Evolutionary conservation across 2,797 vertebrate species (phyloP), one percentile per base, ranked within the genome.

Genomic region (Pseudochromis fuscus): DNA sequence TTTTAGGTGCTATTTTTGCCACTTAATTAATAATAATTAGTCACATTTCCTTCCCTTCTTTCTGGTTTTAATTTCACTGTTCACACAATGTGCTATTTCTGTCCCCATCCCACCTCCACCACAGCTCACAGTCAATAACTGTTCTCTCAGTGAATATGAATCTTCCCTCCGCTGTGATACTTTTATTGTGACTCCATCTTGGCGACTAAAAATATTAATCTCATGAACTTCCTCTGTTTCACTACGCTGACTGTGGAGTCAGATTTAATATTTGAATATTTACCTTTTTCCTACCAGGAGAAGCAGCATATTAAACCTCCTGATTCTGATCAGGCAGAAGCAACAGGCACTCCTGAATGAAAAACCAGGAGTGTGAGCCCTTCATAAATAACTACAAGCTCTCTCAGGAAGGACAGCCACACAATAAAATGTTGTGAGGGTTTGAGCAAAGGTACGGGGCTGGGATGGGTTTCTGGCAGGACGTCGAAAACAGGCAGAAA

Each of bases 371-470:
- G 27, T 8, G 13, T 1, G 50, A 58, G 62, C 25, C 67, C 60
- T 52, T 57, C 59, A 83, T 81, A 84, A 83, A 86, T 81, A 79
- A 57, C 72, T 25, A 77, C 67, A 56, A 75, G 72, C 68, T 79
- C 64, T 61, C 66, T 84, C 35, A 2, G 74, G 77, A 77, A 84
- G 62, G 68, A 85, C 79, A 69, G 31, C 52, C 21, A 16, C 56
- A 48, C 60, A 67, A 80, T 84, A 72, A 87, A 82, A 75, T 5
- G 27, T 77, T 71, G 83, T 76, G 77, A 79, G 50, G 73, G 69
- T 79, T 79, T 83, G 79, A 87, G 83, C 71, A 69, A 73, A 79
- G 61, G 69, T 66, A 53, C n/a, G 37, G 73, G 67, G 77, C 24
- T 63, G 40, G 67, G 71, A 70, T 61, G 52, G 67, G 37, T 67